Conservation (phyloP, 2,797 vertebrate species). For the Australoheros facetus region DNA sequence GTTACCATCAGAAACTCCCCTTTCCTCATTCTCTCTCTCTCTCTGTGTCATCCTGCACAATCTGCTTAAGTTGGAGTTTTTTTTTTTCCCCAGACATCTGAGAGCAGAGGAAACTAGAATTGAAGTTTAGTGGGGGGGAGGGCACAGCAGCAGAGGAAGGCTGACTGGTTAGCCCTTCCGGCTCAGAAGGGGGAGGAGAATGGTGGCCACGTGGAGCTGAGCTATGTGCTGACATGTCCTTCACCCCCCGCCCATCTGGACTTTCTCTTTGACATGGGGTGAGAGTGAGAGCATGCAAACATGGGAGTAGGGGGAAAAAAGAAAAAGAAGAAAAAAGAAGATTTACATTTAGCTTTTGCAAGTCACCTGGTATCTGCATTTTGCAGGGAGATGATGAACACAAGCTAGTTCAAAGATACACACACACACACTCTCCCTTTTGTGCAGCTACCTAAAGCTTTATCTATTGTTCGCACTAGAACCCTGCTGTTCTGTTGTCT, state of each 20-base stretch:
- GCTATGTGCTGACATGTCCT: slow-evolving; percentile 80
- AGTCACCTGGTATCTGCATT: neutral
- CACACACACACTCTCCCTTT: neutral
- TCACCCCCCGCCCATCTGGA: slow-evolving; percentile 35
- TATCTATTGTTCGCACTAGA: neutral
- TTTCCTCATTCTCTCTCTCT: slow-evolving; percentile 18
- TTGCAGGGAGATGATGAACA: neutral
- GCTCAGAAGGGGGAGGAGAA: slow-evolving; percentile 73
- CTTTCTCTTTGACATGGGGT: slow-evolving; percentile 44
- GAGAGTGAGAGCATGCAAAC: neutral
- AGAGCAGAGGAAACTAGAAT: slow-evolving; percentile 44
- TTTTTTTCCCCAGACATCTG: slow-evolving; percentile 11
- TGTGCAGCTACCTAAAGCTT: neutral
- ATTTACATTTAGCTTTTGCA: slow-evolving; percentile 13
- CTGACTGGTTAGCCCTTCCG: slow-evolving; percentile 69
- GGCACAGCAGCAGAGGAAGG: slow-evolving; percentile 64
- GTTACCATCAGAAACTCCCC: slow-evolving; percentile 50
- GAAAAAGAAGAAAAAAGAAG: neutral
- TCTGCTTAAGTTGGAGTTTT: slow-evolving; percentile 19
- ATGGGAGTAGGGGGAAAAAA: neutral
- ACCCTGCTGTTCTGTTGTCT: neutral
- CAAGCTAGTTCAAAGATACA: neutral
- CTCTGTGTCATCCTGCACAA: slow-evolving; percentile 33
- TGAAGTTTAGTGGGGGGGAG: slow-evolving; percentile 20
- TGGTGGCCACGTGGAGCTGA: slow-evolving; percentile 82